A percentile compares a stretch with the other conserved stretches of the same genome.
phyloP scores from a whole-genome alignment of 2,113 vertebrate genomes.

The Zapus hudsonius region DNA sequence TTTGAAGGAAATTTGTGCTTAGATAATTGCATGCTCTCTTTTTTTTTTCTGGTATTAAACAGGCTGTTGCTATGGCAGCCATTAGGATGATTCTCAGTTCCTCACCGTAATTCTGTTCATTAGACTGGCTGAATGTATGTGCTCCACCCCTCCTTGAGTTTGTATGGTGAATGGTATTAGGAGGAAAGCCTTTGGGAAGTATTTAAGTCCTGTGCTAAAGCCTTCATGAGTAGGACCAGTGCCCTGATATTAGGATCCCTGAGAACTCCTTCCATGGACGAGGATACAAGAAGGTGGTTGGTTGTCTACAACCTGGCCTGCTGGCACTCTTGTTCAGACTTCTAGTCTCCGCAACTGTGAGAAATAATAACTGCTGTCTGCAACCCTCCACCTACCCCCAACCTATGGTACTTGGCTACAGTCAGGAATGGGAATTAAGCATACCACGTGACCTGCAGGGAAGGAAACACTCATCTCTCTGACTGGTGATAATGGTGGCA shows the following conservation, averaged over 20 bases:
- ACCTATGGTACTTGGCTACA: not conserved
- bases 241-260: not conserved
- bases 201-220: not conserved
- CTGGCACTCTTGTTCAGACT: not conserved
- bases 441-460: not conserved
- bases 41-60: not conserved
- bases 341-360: not conserved
- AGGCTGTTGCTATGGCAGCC: not conserved
- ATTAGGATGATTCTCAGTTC: not conserved
- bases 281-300: not conserved
- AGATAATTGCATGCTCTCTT: not conserved
- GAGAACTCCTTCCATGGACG: not conserved
- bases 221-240: not conserved
- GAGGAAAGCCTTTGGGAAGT: not conserved
- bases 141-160: not conserved
- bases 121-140: not conserved
- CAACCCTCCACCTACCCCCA: not conserved
- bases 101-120: not conserved
- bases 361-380: not conserved
- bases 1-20: constrained; percentile 12
- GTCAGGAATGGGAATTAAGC: not conserved
- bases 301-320: not conserved
- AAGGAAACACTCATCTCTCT: not conserved
- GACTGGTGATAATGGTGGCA: not conserved
- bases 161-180: not conserved